Percentiles rank a stretch among this genome's conserved stretches.
Evolutionary conservation across 2,888 invertebrate species (phyloP).

Genomic region (Rhagium mordax): DNA sequence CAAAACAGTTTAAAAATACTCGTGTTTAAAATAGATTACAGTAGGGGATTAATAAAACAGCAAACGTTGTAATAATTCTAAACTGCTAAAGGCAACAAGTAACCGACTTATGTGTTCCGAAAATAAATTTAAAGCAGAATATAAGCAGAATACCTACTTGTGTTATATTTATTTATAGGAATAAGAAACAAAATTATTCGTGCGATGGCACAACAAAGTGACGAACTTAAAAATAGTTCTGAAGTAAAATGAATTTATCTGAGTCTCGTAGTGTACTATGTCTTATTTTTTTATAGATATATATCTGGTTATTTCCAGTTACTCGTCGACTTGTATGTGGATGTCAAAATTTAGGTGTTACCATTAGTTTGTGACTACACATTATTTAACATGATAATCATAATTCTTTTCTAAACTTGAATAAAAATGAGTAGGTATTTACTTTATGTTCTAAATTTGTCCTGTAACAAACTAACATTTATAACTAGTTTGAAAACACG

Average conservation of each 20-base stretch:
- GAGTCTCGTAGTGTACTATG: no score
- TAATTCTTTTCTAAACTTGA: no score
- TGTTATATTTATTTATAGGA: background rate
- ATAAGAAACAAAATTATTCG: background rate
- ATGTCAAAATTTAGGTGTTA: no score
- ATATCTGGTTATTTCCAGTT: no score
- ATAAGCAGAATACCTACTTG: background rate
- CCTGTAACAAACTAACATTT: no score
- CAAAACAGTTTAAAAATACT: background rate
- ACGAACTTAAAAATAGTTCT: background rate
- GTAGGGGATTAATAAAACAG: background rate
- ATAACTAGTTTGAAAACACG: background rate
- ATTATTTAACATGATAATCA: no score
- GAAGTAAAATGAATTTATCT: background rate
- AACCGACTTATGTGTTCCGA: background rate
- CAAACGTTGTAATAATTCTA: background rate
- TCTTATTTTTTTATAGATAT: no score
- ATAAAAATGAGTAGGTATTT: no score
- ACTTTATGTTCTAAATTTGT: no score
- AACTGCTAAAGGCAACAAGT: background rate
- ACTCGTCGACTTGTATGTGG: no score
- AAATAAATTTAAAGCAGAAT: background rate
- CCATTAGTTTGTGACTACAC: no score
- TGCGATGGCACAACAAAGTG: background rate
- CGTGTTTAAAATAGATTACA: background rate